Evolutionary conservation across 2,888 invertebrate genomes (phyloP).

Genomic region (Latheticus oryzae): DNA sequence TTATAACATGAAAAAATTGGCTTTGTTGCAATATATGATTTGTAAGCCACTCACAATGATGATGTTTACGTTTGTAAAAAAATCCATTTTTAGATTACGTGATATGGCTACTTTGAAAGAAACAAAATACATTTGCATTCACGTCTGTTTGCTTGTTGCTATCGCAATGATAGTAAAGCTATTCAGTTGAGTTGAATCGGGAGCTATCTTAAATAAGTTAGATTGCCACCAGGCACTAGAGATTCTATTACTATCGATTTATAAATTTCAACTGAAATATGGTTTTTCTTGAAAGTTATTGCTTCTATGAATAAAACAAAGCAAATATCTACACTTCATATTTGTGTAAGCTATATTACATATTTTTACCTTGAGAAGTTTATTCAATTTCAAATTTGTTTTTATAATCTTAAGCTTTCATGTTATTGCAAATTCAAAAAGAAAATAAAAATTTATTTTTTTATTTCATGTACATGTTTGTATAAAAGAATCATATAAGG

Average conservation of each 20-base stretch:
- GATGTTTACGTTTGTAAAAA: conserved; percentile 22
- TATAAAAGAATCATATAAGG: no score
- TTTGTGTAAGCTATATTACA: background rate
- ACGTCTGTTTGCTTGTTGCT: conserved; percentile 31
- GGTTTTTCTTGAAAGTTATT: conserved; percentile 9
- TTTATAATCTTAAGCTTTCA: no score
- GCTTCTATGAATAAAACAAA: conserved; percentile 7
- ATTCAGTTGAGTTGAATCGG: conserved; percentile 14
- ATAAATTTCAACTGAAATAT: conserved; percentile 17
- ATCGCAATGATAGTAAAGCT: conserved; percentile 31
- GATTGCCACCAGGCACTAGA: conserved; percentile 23
- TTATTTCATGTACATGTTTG: no score
- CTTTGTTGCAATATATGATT: conserved; percentile 15
- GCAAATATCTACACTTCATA: background rate
- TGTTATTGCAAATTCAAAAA: no score
- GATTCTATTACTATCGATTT: conserved; percentile 24
- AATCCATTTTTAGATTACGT: conserved; percentile 22
- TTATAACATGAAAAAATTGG: conserved; percentile 28
- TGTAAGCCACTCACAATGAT: conserved; percentile 35
- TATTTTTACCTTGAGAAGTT: no score
- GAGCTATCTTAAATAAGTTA: conserved; percentile 32
- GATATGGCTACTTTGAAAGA: conserved; percentile 20
- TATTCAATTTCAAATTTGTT: no score
- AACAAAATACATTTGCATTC: conserved; percentile 34
- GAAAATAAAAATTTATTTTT: no score